Conservation (phyloP, 2,113 vertebrate genomes). For the Ivindomyrus marchei region DNA sequence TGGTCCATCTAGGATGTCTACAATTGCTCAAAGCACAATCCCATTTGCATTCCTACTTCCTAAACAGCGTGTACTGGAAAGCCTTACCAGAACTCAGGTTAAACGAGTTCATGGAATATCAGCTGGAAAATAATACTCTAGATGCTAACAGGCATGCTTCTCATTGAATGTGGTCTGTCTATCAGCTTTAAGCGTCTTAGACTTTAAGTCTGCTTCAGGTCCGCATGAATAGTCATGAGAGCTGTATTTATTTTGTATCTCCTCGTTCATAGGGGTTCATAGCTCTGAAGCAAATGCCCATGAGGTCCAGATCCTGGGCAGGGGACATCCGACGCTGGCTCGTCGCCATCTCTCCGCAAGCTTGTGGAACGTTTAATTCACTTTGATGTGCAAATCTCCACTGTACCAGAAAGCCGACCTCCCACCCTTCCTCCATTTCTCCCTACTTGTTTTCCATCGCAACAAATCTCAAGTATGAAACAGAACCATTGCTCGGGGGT, state of each 20-base stretch:
- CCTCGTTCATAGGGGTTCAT: not conserved
- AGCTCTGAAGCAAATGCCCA: slow-evolving; percentile 3
- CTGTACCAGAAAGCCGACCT: not conserved
- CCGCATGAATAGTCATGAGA: not conserved
- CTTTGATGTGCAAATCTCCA: slow-evolving; percentile 37
- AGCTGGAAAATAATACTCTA: slow-evolving; percentile 4
- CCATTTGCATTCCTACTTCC: not conserved
- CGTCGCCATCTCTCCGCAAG: slow-evolving; percentile 18
- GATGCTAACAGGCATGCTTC: not conserved
- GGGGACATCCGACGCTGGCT: slow-evolving; percentile 9
- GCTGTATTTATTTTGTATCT: slow-evolving; percentile 3
- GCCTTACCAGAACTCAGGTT: not conserved
- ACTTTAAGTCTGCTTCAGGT: not conserved
- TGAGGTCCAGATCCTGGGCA: slow-evolving; percentile 5
- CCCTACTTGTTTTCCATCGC: slow-evolving; percentile 31
- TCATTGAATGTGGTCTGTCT: not conserved
- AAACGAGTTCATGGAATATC: slow-evolving; percentile 3
- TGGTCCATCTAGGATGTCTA: not conserved
- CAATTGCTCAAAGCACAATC: not conserved
- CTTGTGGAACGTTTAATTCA: slow-evolving; percentile 13
- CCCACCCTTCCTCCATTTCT: slow-evolving; percentile 21
- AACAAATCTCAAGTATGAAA: slow-evolving; percentile 13
- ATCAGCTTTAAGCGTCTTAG: not conserved
- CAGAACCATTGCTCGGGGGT: not conserved
- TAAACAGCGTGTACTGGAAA: not conserved